These are phyloP conservation scores for Pyrocephalus nanus DNA, from an alignment of 2,797 vertebrate species.

Conservation along the genomic window DNA sequence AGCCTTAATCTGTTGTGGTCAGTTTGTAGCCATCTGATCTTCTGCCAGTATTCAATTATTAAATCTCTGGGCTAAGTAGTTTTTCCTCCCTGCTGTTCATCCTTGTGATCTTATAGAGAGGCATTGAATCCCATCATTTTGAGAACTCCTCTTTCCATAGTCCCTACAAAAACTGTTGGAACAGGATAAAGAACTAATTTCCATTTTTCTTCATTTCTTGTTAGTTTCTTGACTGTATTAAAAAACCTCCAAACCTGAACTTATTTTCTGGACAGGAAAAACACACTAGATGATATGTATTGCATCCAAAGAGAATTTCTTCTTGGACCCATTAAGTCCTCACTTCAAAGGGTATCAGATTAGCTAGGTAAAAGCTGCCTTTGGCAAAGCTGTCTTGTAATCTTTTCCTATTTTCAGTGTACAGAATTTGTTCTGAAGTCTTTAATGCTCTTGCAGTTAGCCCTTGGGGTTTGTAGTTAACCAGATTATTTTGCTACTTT, in stretches of 20 bases:
- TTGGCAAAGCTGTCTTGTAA: background rate
- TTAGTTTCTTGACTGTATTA: background rate
- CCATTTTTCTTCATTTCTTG: background rate
- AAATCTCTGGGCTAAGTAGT: background rate
- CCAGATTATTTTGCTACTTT: background rate
- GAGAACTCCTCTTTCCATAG: background rate
- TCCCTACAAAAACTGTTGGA: background rate
- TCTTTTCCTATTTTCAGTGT: background rate
- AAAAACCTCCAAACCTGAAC: background rate
- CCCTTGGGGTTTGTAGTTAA: background rate
- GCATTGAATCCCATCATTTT: background rate
- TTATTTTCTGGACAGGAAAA: background rate
- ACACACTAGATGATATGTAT: background rate
- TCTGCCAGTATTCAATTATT: background rate
- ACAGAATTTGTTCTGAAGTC: background rate
- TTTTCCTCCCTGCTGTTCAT: background rate
- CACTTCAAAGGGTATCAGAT: background rate
- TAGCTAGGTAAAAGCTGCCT: background rate
- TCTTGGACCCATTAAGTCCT: background rate
- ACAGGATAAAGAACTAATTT: background rate
- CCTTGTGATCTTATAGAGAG: background rate
- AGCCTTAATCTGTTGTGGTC: background rate
- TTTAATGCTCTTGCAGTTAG: background rate
- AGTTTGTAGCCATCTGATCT: background rate
- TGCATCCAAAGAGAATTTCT: background rate